Evolutionary conservation across 2,797 vertebrate species (phyloP).

Genomic region (Trachops cirrhosus): DNA sequence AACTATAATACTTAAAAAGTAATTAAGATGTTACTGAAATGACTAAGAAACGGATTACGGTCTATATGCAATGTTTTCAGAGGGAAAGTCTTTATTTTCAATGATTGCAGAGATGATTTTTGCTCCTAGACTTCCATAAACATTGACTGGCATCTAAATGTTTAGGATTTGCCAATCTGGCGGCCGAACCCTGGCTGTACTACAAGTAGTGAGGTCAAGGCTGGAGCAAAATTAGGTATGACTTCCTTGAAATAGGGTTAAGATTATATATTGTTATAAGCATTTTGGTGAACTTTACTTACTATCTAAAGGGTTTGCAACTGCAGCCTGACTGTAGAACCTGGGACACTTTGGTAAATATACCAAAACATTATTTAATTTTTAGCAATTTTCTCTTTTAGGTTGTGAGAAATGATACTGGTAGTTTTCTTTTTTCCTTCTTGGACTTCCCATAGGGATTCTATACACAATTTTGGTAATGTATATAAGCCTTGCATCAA

Average conservation of each 20-base stretch:
- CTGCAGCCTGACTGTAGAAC: not conserved
- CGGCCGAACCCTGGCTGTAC: slow-evolving; percentile 78
- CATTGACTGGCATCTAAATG: slow-evolving; percentile 84
- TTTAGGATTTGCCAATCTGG: slow-evolving; percentile 85
- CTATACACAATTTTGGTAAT: not conserved
- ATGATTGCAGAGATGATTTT: slow-evolving; percentile 73
- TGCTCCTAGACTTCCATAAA: slow-evolving; percentile 80
- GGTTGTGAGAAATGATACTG: not conserved
- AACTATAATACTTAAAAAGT: slow-evolving; percentile 7
- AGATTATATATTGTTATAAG: slow-evolving; percentile 43
- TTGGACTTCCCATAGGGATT: not conserved
- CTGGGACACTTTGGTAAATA: not conserved
- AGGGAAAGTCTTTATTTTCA: slow-evolving; percentile 70
- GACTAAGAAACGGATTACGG: not conserved
- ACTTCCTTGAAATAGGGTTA: slow-evolving; percentile 73
- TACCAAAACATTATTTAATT: not conserved
- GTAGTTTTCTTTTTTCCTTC: not conserved
- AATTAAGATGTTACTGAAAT: slow-evolving; percentile 13
- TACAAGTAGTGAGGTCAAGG: slow-evolving; percentile 80
- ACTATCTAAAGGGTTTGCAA: not conserved
- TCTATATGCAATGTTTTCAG: slow-evolving; percentile 16
- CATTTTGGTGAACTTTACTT: not conserved
- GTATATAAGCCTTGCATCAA: not conserved
- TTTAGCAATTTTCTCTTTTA: not conserved
- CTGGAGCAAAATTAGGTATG: slow-evolving; percentile 80